Percentiles rank a stretch among this genome's conserved stretches.
Conservation (phyloP, 2,888 invertebrate species). For the Sericinus montela region DNA sequence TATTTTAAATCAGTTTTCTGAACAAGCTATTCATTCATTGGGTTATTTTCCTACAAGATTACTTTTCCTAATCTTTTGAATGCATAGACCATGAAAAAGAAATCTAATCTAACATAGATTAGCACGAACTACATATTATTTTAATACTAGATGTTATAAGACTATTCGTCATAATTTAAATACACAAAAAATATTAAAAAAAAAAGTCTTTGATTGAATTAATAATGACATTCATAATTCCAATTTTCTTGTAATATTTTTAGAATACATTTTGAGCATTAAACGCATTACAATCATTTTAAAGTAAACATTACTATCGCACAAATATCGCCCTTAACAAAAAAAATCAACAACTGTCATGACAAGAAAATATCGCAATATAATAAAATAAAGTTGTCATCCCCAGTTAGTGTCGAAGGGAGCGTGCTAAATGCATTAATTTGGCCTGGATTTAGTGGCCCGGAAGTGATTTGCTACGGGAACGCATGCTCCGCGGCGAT, state of each 20-base stretch:
- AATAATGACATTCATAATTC: no score
- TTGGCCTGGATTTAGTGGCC: conserved; percentile 78
- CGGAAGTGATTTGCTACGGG: conserved; percentile 80
- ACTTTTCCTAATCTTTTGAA: neutral
- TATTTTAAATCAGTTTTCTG: conserved; percentile 72
- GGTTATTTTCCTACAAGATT: conserved; percentile 24
- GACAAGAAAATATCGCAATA: conserved; percentile 74
- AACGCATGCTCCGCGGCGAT: conserved; percentile 67
- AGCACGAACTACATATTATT: no score
- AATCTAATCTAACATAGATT: no score
- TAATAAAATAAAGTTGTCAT: conserved; percentile 79
- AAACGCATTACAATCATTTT: no score
- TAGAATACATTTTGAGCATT: no score
- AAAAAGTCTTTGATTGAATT: no score
- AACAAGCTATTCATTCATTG: conserved; percentile 58
- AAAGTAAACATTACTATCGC: neutral
- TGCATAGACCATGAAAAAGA: no score
- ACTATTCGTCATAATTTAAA: no score
- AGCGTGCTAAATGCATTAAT: conserved; percentile 80
- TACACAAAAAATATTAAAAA: no score
- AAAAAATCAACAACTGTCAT: conserved; percentile 44
- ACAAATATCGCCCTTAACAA: neutral
- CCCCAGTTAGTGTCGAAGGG: conserved; percentile 62
- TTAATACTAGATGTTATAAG: no score
- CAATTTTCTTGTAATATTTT: no score